Percentiles rank a stretch among this genome's conserved stretches.
phyloP scores from a whole-genome alignment of 2,113 vertebrate genomes.

The Dasyornis broadbenti region DNA sequence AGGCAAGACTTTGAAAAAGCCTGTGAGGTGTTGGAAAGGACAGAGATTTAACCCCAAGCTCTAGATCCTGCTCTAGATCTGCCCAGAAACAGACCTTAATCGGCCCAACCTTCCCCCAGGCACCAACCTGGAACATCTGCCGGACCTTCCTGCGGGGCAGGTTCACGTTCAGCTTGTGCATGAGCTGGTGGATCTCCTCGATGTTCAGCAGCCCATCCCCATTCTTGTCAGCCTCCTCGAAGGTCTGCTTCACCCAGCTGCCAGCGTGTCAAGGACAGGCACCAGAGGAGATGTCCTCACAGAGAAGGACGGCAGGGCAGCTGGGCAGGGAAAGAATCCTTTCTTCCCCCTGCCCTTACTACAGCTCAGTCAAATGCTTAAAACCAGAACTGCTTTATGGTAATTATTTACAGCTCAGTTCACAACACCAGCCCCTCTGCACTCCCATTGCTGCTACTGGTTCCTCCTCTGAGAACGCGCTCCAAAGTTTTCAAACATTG shows the following conservation, averaged over 20 bases:
- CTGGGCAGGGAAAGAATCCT: neutral
- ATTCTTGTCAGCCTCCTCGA: conserved; percentile 96
- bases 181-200: conserved; percentile 94
- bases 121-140: conserved; percentile 96
- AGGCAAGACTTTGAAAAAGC: neutral
- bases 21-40: neutral
- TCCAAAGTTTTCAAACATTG: neutral
- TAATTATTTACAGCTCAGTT: neutral
- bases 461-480: neutral
- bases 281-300: neutral
- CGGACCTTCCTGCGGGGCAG: conserved; percentile 94
- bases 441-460: neutral
- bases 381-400: neutral
- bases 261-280: conserved; percentile 76
- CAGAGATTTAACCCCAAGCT: neutral
- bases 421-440: neutral
- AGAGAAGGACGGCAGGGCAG: neutral
- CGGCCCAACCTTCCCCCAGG: accelerated
- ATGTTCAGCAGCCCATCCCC: conserved; percentile 93
- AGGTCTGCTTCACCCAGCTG: conserved; percentile 97
- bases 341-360: neutral
- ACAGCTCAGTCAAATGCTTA: neutral
- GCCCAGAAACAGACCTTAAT: accelerated
- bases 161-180: conserved; percentile 97
- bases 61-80: neutral